These are phyloP conservation scores for Threskiornis aethiopicus DNA, from an alignment of 2,797 vertebrate genomes.

Conservation along the genomic window DNA sequence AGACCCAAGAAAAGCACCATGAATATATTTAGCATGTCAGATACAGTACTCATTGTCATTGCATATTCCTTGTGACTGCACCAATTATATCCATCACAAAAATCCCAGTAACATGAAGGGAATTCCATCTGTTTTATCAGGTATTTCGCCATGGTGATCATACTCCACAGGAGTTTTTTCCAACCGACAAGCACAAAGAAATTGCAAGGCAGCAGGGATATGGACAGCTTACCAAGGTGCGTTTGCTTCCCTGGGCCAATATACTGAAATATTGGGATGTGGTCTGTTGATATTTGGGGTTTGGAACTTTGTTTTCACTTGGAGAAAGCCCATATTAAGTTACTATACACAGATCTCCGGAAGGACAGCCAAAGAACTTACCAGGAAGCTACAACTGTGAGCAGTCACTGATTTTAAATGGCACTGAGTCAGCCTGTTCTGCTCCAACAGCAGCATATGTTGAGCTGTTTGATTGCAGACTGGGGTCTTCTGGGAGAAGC, in stretches of 20 bases:
- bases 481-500: not conserved
- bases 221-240: conserved; percentile 87
- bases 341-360: not conserved
- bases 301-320: not conserved
- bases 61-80: not conserved
- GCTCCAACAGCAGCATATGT: not conserved
- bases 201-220: conserved; percentile 85
- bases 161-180: conserved; percentile 83
- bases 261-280: not conserved
- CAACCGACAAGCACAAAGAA: conserved; percentile 82
- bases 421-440: not conserved
- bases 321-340: not conserved
- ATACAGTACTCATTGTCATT: not conserved
- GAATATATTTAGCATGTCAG: not conserved
- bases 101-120: not conserved
- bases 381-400: not conserved
- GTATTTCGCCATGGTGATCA: conserved; percentile 83
- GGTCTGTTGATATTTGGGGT: not conserved
- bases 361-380: not conserved
- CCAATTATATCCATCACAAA: not conserved
- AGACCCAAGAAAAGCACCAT: not conserved
- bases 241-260: not conserved
- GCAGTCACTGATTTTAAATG: not conserved
- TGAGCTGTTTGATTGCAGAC: not conserved
- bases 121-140: not conserved